Evolutionary conservation across 23 tunicate genomes (phyloP).

Genomic region (Trididemnum clinides): DNA sequence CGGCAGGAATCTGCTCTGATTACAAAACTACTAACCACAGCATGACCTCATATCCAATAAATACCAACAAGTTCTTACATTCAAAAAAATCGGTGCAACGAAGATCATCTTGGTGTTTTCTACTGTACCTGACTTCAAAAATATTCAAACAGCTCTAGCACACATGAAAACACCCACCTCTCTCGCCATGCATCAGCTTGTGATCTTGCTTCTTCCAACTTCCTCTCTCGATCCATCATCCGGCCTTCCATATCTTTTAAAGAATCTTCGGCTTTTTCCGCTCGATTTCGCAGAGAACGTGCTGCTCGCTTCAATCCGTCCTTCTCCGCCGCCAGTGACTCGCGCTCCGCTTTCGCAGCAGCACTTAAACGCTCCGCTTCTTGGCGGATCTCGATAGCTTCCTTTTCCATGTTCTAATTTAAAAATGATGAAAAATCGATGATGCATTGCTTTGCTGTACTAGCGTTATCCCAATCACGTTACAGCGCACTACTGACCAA

Average conservation of each 20-base stretch:
- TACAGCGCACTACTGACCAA: too few species aligned
- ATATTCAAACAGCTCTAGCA: too few species aligned
- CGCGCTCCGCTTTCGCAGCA: conserved; percentile 53
- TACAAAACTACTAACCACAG: too few species aligned
- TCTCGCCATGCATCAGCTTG: conserved; percentile 90
- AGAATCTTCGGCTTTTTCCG: conserved; percentile 69
- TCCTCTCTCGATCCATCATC: conserved; percentile 56
- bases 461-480: too few species aligned
- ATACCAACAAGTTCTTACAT: too few species aligned
- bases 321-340: conserved; percentile 64
- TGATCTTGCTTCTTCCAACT: conserved; percentile 62
- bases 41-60: too few species aligned
- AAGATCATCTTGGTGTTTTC: too few species aligned
- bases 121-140: too few species aligned
- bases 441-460: too few species aligned
- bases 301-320: conserved; percentile 74
- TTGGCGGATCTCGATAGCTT: conserved; percentile 32
- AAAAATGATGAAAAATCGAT: not conserved
- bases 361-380: conserved; percentile 72
- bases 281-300: conserved; percentile 60
- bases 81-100: too few species aligned
- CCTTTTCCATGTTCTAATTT: conserved; percentile 64
- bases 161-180: too few species aligned
- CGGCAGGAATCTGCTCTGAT: too few species aligned
- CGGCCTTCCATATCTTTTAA: conserved; percentile 41